Evolutionary conservation across 2,797 vertebrate species (phyloP).

Genomic region (Lithobates sylvaticus): DNA sequence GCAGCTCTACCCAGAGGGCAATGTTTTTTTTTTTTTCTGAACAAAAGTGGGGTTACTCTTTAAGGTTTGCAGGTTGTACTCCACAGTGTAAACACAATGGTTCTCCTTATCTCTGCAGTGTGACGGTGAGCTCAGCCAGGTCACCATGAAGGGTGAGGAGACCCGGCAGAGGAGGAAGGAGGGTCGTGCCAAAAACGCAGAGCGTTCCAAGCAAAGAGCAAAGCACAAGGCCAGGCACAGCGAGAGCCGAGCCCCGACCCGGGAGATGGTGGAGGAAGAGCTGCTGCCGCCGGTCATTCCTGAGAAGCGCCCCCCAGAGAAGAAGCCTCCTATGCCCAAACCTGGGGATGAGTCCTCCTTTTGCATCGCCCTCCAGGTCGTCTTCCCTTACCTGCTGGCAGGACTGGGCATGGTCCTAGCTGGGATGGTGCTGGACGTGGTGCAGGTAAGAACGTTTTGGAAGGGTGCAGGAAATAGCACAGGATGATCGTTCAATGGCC

Average conservation of each 20-base stretch:
- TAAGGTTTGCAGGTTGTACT: not conserved
- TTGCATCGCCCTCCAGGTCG: conserved; percentile 82
- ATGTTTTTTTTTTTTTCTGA: no score
- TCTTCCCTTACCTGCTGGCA: conserved; percentile 82
- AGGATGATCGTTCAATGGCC: no score
- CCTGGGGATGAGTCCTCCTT: conserved; percentile 77
- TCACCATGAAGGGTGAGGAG: conserved; percentile 84
- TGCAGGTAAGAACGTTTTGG: conserved; percentile 80
- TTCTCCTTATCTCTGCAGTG: conserved; percentile 30
- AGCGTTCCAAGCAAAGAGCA: conserved; percentile 70
- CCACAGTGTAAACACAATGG: conserved; percentile 13
- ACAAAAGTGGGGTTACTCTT: no score
- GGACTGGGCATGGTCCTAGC: conserved; percentile 88
- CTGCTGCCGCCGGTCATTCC: conserved; percentile 67
- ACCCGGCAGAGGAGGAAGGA: conserved; percentile 80
- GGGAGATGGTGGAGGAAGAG: conserved; percentile 75
- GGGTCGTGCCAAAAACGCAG: conserved; percentile 74
- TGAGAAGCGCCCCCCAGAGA: conserved; percentile 73
- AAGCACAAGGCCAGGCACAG: conserved; percentile 76
- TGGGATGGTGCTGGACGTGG: conserved; percentile 85
- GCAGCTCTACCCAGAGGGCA: no score
- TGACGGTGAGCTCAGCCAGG: not conserved
- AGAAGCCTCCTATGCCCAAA: conserved; percentile 73
- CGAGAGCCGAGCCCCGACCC: conserved; percentile 66
- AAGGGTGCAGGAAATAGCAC: no score